phyloP scores from a whole-genome alignment of 2,113 vertebrate genomes.

The Semnornis frantzii region DNA sequence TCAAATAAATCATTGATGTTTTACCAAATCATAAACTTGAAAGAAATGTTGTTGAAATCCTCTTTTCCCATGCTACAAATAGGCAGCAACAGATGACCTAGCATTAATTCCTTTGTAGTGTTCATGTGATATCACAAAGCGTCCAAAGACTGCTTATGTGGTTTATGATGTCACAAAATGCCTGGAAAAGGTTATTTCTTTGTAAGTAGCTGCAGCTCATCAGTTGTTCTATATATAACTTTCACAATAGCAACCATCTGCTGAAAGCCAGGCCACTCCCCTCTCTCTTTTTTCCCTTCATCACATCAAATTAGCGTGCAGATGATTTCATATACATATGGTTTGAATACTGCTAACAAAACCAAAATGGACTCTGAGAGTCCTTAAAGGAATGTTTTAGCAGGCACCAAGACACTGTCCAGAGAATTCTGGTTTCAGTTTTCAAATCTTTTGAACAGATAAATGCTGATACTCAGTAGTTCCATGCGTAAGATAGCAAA shows the following conservation, averaged over 20 bases:
- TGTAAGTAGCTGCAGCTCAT: conserved; percentile 43
- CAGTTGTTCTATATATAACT: conserved; percentile 49
- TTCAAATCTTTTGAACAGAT: neutral
- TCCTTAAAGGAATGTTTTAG: conserved; percentile 11
- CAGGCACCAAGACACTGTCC: neutral
- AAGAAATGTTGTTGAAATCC: neutral
- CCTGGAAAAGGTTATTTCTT: conserved; percentile 48
- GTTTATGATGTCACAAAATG: conserved; percentile 42
- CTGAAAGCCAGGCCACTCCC: conserved; percentile 22
- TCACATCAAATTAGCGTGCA: conserved; percentile 41
- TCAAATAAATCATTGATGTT: neutral
- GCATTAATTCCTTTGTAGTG: conserved; percentile 17
- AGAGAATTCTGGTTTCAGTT: conserved; percentile 7
- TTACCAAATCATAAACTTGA: neutral
- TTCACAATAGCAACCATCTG: conserved; percentile 50
- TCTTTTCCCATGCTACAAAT: neutral
- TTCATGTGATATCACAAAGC: neutral
- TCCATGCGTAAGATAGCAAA: neutral
- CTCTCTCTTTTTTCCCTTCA: neutral
- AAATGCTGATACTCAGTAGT: neutral
- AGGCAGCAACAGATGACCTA: neutral
- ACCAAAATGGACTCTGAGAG: conserved; percentile 15
- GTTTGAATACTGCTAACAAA: conserved; percentile 44
- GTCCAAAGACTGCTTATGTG: conserved; percentile 16
- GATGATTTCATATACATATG: conserved; percentile 65